Conservation (phyloP, 2,113 vertebrate species). For the Macquaria ambigua region DNA sequence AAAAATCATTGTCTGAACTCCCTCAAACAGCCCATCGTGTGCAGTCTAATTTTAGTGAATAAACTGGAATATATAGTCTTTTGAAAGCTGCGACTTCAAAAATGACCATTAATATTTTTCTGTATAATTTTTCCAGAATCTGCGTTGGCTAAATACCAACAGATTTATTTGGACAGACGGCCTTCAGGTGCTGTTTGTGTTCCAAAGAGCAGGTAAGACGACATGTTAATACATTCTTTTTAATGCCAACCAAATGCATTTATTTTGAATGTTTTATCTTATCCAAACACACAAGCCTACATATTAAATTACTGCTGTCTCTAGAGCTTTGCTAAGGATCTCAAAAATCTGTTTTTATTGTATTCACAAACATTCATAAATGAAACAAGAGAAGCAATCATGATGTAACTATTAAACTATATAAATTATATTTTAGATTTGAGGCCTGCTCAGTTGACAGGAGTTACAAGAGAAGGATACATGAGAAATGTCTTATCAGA, state of each 20-base stretch:
- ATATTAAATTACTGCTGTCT: neutral
- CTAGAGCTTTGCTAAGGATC: neutral
- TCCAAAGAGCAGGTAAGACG: slow-evolving; percentile 91
- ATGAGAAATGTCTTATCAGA: neutral
- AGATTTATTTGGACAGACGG: slow-evolving; percentile 92
- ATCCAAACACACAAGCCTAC: neutral
- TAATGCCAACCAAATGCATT: neutral
- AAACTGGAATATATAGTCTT: neutral
- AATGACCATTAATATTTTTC: neutral
- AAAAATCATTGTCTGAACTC: too few species aligned
- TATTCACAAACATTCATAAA: neutral
- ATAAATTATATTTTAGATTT: neutral
- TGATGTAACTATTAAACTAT: accelerated
- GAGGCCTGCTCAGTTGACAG: neutral
- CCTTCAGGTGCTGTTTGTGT: slow-evolving; percentile 90
- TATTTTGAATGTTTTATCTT: neutral
- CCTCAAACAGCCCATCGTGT: too few species aligned
- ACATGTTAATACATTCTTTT: neutral
- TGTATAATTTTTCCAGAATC: slow-evolving; percentile 84
- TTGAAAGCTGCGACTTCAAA: neutral
- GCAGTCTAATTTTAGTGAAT: neutral
- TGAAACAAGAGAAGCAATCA: neutral
- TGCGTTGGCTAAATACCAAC: slow-evolving; percentile 88
- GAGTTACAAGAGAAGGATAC: neutral
- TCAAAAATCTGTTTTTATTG: neutral